Evolutionary conservation across 2,888 invertebrate genomes (phyloP), one percentile per base, ranked within the genome.

Genomic region (Cephonodes hylas): DNA sequence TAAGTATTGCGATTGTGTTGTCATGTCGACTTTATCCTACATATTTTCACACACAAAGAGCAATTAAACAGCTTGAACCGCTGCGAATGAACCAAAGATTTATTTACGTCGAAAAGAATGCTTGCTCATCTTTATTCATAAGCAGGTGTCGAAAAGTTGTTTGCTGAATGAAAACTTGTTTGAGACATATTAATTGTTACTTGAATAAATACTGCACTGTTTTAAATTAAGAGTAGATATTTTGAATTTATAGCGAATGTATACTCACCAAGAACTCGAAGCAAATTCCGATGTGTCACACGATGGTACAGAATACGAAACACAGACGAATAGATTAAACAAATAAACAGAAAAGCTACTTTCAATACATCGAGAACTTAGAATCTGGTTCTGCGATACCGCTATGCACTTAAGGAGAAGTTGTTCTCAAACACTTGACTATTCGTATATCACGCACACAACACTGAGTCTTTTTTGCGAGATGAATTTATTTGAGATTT

Each of bases 371-470:
- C 69, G 77, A 75, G 75, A 75, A 76, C 76, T 80, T 73, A 70
- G 81, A 85, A 85, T 86, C 87, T 80, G 82, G 87, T 87, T 88
- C 74, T 74, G 77, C 69, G 74, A 77, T 84, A 86, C 86, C 86
- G 86, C 86, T 87, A 86, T 81, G 82, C 86, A 86, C 82, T 80
- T 74, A 72, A 67, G 53, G 53, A 27, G 69, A 70, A 68, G 70
- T 73, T 68, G 65, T 66, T 63, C 67, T 68, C 73, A 69, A 74
- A 76, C 75, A 73, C 69, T 73, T 72, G 63, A 68, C 64, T 72
- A 61, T 69, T 65, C 72, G 66, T 67, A 72, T 74, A 75, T 65
- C 59, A 67, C 71, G 66, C 72, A 67, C 71, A 68, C 70, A 71
- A 62, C 71, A 73, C 68, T 68, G 67, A 63, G 64, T 68, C 62